Evolutionary conservation across 2,888 invertebrate species (phyloP), one percentile per base, ranked within the genome.

Genomic region (Ceramica pisi): DNA sequence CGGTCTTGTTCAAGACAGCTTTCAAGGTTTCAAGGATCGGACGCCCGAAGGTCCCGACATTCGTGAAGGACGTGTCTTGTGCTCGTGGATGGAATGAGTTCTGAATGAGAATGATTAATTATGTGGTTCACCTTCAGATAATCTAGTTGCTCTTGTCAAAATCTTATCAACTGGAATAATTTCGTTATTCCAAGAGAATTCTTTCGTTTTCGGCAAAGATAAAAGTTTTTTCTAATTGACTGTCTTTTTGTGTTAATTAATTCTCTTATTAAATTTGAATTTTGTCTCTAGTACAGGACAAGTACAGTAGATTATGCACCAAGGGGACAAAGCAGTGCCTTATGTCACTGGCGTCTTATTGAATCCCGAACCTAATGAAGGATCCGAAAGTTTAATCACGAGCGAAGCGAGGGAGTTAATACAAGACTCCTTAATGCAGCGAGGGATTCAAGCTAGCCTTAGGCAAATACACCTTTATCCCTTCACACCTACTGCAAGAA

Each of bases 21-120:
- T 80, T 82, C 86, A 87, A 88, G 86, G 87, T 84, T 83, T 82
- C 74, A 74, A 86, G 84, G 88, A 86, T 75, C 81, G 85, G 83
- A 81, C 86, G 83, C 64, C 53, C 66, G 88, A 91, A 92, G 90
- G 91, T 86, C 88, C 55, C 75, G 80, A 84, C 87, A 82, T 86
- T 81, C 26, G 21, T 64, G 81, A 89, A 90, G 88, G 89, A 90
- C 86, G 67, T 70, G 78, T 80, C 81, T 77, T 83, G 78, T 86
- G 83, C 82, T 80, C 80, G 81, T 69, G 70, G 80, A 87, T 83
- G 75, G 71, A 85, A 86, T 80, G 66, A 74, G 75, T 86, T 81
- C 86, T 81, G 82, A 86, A 87, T 83, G 86, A 78, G 79, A 86
- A 87, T 86, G 68, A 79, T 71, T 87, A 83, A 89, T 87, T 87